phyloP scores from a whole-genome alignment of 1,140 invertebrate species.

The Diprion similis region DNA sequence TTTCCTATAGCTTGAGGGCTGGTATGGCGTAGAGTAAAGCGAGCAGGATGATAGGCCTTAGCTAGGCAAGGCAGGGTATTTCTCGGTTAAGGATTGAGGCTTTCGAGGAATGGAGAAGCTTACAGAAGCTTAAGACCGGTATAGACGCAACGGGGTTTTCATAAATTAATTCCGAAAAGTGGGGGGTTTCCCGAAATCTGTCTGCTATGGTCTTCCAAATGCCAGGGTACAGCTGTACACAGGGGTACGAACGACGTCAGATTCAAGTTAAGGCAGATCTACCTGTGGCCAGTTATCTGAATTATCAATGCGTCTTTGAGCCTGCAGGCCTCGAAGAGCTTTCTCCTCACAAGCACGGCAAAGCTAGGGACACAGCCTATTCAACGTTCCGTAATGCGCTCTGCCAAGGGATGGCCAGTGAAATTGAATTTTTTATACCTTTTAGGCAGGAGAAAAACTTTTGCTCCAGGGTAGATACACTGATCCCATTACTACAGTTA shows the following conservation, averaged over 20 bases:
- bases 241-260: not conserved
- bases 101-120: not conserved
- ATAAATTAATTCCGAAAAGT: not conserved
- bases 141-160: not conserved
- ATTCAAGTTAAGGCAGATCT: not conserved
- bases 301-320: not conserved
- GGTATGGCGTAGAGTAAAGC: not conserved
- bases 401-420: not conserved
- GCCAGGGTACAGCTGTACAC: no score
- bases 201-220: no score
- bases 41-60: no score
- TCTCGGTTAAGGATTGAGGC: not conserved
- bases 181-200: not conserved
- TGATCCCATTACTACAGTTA: not conserved
- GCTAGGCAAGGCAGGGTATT: no score
- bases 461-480: not conserved
- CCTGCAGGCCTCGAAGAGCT: not conserved
- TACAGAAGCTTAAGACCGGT: not conserved
- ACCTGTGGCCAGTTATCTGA: constrained; percentile 2
- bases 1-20: not conserved
- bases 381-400: not conserved
- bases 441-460: not conserved
- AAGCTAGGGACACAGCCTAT: not conserved
- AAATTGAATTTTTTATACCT: not conserved
- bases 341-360: not conserved